phyloP scores from a whole-genome alignment of 2,797 vertebrate species.

The Lindbergichthys nudifrons region DNA sequence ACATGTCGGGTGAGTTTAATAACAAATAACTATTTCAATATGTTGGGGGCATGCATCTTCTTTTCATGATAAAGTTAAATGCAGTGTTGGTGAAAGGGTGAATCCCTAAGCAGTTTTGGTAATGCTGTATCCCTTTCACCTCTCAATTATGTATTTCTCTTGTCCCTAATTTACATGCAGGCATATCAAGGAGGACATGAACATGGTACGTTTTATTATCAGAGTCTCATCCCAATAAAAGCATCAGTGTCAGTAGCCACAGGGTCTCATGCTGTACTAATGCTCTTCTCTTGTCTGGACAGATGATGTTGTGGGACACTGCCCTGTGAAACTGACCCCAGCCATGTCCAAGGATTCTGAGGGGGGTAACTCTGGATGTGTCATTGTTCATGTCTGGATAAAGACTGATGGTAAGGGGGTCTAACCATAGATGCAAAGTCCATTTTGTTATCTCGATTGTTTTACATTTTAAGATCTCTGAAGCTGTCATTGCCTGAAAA shows the following conservation, averaged over 20 bases:
- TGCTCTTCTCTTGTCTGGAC: constrained; percentile 11
- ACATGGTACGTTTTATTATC: constrained; percentile 38
- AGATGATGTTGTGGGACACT: constrained; percentile 36
- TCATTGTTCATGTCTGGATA: constrained; percentile 53
- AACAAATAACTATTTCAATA: too few species aligned
- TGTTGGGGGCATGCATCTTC: too few species aligned
- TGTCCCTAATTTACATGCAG: constrained; percentile 12
- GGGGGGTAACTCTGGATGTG: neutral
- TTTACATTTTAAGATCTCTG: neutral
- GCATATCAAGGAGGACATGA: neutral
- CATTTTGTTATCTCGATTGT: neutral
- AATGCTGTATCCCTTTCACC: neutral
- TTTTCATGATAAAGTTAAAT: too few species aligned
- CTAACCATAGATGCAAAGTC: neutral
- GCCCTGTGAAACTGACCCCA: constrained; percentile 53
- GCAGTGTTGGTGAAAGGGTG: neutral
- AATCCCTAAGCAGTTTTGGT: neutral
- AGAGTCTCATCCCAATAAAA: neutral
- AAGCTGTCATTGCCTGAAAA: neutral
- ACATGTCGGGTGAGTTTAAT: constrained; percentile 46
- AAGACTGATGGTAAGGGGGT: constrained; percentile 49
- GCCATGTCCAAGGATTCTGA: rapidly evolving
- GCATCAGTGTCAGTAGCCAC: neutral
- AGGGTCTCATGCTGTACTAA: neutral
- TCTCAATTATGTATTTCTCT: neutral